Conservation (phyloP, 2,797 vertebrate species). For the Cuniculus paca region DNA sequence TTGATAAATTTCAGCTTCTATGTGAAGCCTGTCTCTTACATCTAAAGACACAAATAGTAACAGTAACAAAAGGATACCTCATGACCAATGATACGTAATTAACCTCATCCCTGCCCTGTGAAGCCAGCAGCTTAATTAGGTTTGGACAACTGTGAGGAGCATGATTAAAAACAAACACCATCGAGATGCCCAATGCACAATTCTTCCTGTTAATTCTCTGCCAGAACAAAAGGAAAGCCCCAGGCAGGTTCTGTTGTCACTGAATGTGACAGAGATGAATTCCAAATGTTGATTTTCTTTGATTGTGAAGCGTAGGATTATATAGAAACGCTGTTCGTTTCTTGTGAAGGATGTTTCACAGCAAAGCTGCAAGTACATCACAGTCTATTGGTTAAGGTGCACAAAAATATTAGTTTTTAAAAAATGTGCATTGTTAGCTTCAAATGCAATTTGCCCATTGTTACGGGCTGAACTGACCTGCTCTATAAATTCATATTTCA, state of each 20-base stretch:
- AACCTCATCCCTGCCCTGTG: not conserved
- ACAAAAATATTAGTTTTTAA: not conserved
- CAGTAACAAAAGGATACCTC: not conserved
- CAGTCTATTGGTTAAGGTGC: not conserved
- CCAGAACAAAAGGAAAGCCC: constrained; percentile 53
- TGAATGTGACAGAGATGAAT: not conserved
- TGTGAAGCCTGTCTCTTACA: not conserved
- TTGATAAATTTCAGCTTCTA: constrained; percentile 13
- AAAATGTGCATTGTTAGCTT: not conserved
- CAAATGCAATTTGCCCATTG: not conserved
- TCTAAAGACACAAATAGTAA: not conserved
- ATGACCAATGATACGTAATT: constrained; percentile 34
- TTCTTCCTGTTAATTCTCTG: constrained; percentile 29
- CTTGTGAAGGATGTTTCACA: not conserved
- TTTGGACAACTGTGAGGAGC: not conserved
- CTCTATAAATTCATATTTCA: not conserved
- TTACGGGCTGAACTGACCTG: not conserved
- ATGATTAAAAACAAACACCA: constrained; percentile 64
- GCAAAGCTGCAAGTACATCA: not conserved
- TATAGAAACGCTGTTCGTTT: not conserved
- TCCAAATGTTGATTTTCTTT: not conserved
- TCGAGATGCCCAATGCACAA: not conserved
- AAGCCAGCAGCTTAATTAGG: constrained; percentile 39
- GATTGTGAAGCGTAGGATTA: not conserved
- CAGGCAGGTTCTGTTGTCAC: not conserved